phyloP scores from a whole-genome alignment of 2,113 vertebrate species.

The Pithys albifrons region DNA sequence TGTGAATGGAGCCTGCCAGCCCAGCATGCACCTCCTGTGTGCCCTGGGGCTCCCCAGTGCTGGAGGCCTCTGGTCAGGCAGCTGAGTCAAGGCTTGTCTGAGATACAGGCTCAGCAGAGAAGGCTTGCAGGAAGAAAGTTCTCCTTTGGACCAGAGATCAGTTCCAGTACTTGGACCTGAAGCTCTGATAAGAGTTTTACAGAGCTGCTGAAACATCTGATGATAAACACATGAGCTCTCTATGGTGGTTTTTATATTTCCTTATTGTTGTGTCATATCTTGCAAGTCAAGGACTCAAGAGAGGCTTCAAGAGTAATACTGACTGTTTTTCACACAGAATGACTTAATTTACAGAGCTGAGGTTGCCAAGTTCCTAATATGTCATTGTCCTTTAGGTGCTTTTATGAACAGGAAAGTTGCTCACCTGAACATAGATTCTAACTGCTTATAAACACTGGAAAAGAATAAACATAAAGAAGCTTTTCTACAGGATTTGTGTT shows the following conservation, averaged over 20 bases:
- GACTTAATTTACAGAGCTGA: not conserved
- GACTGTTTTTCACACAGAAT: not conserved
- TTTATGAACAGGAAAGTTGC: not conserved
- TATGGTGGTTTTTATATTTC: not conserved
- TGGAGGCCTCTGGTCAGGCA: not conserved
- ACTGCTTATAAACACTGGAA: not conserved
- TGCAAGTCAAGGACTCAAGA: rapidly evolving
- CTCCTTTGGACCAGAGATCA: not conserved
- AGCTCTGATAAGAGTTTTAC: not conserved
- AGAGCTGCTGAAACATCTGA: not conserved
- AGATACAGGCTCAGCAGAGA: not conserved
- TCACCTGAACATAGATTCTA: not conserved
- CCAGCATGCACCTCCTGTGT: rapidly evolving
- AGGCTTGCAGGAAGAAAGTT: not conserved
- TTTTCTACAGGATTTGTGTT: not conserved
- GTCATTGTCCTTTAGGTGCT: not conserved
- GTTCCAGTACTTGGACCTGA: not conserved
- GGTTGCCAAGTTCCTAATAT: not conserved
- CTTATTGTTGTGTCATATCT: not conserved
- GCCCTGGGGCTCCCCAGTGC: not conserved
- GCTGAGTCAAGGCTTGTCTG: not conserved
- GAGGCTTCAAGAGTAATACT: not conserved
- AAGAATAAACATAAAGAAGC: not conserved
- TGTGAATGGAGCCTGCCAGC: not conserved
- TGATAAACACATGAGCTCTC: not conserved